Evolutionary conservation across 2,888 invertebrate species (phyloP), one percentile per base, ranked within the genome.

Genomic region (Drosophila neoperkinsi): DNA sequence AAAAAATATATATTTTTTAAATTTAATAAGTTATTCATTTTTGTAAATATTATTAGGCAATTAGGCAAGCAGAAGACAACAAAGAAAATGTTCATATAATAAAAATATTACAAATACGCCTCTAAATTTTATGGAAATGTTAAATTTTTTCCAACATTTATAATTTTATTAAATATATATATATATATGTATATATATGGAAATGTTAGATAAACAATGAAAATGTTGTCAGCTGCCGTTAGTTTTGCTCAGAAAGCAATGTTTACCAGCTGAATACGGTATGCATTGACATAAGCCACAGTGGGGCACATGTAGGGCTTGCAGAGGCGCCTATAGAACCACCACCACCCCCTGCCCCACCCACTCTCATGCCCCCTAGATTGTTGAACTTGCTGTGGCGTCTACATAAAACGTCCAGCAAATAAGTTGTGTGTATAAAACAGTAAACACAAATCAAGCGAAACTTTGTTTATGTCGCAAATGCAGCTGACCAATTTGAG

Each of bases 401-500:
- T 13, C 9, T 81, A 69, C 59, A 76, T 82, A 85, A 78, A 57
- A 69, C 63, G 59, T 73, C 56, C 59, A 57, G 55, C 60, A 61
- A n/a, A 61, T 59, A 68, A 16, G 64, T 41, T 55, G 41, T 49
- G 57, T 59, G 65, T 69, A 80, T 71, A 75, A 78, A 78, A 79
- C 66, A 76, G 82, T 71, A 80, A 84, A 74, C 61, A 73, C 57
- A 46, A 71, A 72, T 79, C 79, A 71, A 71, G 61, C 60, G 68
- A 60, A 83, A 75, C 74, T 74, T 69, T 71, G 64, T 68, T 67
- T 62, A 70, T 55, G 51, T 41, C 55, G 18, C 57, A 31, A 50
- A 4, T 73, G 77, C 68, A 70, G 18, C 34, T 65, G 70, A 49
- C 55, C 56, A 56, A 7, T 28, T 46, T 16, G 31, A 28, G 34